A percentile compares a stretch with the other conserved stretches of the same genome.
These are phyloP conservation scores for Drosophila putrida DNA, from an alignment of 2,888 invertebrate species.

Conservation along the genomic window DNA sequence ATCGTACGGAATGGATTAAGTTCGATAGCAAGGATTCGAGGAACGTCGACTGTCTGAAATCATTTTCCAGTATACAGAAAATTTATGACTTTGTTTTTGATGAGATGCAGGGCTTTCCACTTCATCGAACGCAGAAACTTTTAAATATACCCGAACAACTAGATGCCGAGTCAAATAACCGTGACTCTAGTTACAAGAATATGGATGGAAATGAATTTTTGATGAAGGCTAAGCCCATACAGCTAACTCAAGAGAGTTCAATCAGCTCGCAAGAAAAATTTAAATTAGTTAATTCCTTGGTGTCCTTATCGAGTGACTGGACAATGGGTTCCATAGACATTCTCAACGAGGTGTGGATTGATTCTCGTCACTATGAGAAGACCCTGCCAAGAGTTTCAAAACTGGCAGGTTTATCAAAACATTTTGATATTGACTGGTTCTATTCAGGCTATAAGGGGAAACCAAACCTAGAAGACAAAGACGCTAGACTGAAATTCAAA, in stretches of 20 bases:
- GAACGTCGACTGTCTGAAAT: not conserved
- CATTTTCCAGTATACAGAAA: not conserved
- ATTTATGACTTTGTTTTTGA: not conserved
- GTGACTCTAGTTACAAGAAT: not conserved
- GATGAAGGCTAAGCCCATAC: not conserved
- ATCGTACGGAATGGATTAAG: not conserved
- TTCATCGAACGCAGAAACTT: conserved; percentile 17
- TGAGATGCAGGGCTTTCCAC: not conserved
- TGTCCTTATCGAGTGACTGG: not conserved
- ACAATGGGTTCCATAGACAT: conserved; percentile 6
- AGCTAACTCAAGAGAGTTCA: not conserved
- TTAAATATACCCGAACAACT: conserved; percentile 1
- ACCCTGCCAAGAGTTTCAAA: not conserved
- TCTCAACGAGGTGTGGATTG: conserved; percentile 39
- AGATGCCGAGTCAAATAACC: not conserved
- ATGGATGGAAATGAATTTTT: not conserved
- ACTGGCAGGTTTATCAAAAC: not conserved
- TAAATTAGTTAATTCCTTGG: not conserved
- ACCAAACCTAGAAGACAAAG: not conserved
- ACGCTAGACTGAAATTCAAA: not conserved
- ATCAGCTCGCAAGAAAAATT: not conserved
- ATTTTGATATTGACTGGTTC: conserved; percentile 14
- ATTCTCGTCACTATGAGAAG: conserved; percentile 1
- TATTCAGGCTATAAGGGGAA: conserved; percentile 4
- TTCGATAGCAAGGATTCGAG: not conserved